Conservation (phyloP, 2,888 invertebrate species). For the Melieria picta region DNA sequence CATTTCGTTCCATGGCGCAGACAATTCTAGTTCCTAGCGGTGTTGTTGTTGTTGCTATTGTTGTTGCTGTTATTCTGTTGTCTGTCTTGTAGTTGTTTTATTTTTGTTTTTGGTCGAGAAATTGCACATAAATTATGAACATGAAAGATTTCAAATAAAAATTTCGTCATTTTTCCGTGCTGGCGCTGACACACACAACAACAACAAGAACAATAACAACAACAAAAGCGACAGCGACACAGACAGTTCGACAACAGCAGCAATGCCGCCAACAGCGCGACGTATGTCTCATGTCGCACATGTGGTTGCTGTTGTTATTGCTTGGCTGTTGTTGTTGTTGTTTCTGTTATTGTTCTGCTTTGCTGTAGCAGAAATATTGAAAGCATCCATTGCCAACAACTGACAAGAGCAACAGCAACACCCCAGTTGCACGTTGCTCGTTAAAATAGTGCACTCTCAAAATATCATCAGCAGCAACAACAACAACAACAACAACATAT, state of each 20-base stretch:
- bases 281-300: neutral
- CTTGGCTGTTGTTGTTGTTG: neutral
- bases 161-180: constrained; percentile 28
- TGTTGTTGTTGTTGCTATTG: no score
- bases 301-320: neutral
- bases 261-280: neutral
- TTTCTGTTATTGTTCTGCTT: neutral
- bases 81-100: neutral
- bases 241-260: no score
- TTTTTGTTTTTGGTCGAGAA: constrained; percentile 3
- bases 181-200: neutral
- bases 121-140: constrained; percentile 34
- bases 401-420: no score
- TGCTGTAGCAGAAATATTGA: neutral
- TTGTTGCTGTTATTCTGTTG: no score
- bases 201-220: neutral
- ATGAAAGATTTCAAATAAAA: constrained; percentile 35
- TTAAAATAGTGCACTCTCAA: neutral
- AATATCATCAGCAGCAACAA: no score
- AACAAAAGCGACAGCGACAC: no score
- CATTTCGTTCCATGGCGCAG: no score
- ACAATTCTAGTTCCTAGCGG: no score
- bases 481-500: no score
- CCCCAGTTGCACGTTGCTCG: no score
- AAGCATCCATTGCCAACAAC: no score